Evolutionary conservation across 2,113 vertebrate species (phyloP).

Genomic region (Girardinichthys multiradiatus): DNA sequence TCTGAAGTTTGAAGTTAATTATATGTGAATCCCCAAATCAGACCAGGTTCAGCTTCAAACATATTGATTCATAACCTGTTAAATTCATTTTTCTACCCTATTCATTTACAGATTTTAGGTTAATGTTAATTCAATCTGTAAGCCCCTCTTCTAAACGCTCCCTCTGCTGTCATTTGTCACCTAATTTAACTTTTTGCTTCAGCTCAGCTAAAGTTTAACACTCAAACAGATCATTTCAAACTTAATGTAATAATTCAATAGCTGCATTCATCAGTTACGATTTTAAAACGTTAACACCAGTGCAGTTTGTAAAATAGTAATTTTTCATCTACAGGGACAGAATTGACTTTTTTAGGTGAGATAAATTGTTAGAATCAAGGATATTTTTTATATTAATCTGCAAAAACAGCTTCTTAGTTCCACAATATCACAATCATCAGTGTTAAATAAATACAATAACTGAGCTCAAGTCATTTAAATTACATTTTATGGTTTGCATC

Average conservation of each 20-base stretch:
- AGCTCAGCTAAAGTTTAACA: not conserved
- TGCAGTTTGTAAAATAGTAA: not conserved
- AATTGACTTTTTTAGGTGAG: not conserved
- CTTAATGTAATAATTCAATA: too few species aligned
- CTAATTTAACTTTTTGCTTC: not conserved
- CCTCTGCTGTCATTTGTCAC: not conserved
- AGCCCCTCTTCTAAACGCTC: not conserved
- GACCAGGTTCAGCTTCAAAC: not conserved
- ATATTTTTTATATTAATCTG: not conserved
- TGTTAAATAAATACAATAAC: too few species aligned
- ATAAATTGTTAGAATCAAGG: not conserved
- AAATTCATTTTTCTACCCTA: not conserved
- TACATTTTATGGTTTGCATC: too few species aligned
- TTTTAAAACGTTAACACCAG: too few species aligned
- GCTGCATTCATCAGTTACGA: too few species aligned
- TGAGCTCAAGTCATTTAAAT: too few species aligned
- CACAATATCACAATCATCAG: not conserved
- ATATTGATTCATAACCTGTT: not conserved
- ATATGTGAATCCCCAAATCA: not conserved
- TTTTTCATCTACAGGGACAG: not conserved
- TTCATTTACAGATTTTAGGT: not conserved
- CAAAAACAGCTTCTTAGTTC: not conserved
- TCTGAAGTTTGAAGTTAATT: not conserved
- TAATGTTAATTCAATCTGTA: not conserved
- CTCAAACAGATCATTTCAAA: not conserved